Percentiles rank a stretch among this genome's conserved stretches.
Conservation (phyloP, 23 tunicate genomes). For the Ciona savignyi region DNA sequence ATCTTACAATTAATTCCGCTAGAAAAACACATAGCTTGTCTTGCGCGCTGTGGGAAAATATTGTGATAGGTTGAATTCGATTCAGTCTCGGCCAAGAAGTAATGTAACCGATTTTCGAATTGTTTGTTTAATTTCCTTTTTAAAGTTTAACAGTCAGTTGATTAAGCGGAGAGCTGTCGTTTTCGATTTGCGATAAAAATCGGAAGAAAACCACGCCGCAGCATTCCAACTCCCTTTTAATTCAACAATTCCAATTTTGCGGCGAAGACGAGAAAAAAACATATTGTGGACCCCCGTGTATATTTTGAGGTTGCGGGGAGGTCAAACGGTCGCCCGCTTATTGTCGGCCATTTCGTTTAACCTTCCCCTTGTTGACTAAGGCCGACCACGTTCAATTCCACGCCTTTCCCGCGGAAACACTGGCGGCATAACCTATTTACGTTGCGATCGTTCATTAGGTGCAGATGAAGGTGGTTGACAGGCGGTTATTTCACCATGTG, state of each 20-base stretch:
- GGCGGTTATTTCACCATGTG: conserved; percentile 1
- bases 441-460: conserved; percentile 1
- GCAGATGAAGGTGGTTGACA: conserved; percentile 1
- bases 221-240: neutral
- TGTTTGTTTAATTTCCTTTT: neutral
- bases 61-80: neutral
- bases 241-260: too few relatives aligned
- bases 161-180: neutral
- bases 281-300: too few relatives aligned
- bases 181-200: neutral
- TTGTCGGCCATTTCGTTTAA: neutral
- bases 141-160: neutral
- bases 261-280: too few relatives aligned
- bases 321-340: neutral
- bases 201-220: too few relatives aligned
- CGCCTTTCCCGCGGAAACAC: neutral
- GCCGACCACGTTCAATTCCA: conserved; percentile 1
- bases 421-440: neutral
- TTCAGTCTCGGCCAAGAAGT: neutral
- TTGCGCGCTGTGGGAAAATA: neutral
- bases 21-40: neutral
- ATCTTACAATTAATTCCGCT: neutral
- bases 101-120: neutral
- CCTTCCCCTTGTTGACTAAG: neutral
- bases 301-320: neutral